Percentiles rank a stretch among this genome's conserved stretches.
These are phyloP conservation scores for Pseudomyrmex flavicornis DNA, from an alignment of 1,140 invertebrate genomes.

Conservation along the genomic window DNA sequence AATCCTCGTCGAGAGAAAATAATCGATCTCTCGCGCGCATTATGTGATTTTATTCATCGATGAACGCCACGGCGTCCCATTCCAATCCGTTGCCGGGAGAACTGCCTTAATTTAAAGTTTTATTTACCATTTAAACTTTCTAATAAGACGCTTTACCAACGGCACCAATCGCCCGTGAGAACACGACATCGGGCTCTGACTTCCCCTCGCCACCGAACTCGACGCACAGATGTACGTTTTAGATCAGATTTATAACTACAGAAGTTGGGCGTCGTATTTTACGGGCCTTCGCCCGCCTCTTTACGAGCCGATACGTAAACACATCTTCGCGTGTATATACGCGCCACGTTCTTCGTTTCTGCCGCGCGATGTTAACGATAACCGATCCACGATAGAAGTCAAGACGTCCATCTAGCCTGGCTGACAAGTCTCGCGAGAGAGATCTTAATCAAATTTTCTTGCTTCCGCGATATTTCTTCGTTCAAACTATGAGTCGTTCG, in stretches of 20 bases:
- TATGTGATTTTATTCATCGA: constrained; percentile 53
- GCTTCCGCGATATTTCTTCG: background rate
- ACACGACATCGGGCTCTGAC: constrained; percentile 22
- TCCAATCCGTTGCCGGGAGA: background rate
- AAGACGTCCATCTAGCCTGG: background rate
- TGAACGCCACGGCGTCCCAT: background rate
- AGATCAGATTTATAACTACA: constrained; percentile 53
- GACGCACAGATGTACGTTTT: background rate
- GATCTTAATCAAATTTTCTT: constrained; percentile 39
- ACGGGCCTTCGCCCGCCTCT: constrained; percentile 12
- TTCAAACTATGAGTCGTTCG: constrained; percentile 9
- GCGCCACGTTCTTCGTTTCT: background rate
- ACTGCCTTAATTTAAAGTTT: constrained; percentile 59
- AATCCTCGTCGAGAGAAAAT: constrained; percentile 24
- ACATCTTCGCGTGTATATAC: constrained; percentile 10
- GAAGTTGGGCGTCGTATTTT: constrained; percentile 47
- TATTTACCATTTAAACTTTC: constrained; percentile 62
- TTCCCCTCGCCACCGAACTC: background rate
- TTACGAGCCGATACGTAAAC: constrained; percentile 47
- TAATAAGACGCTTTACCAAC: constrained; percentile 50
- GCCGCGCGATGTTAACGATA: constrained; percentile 8
- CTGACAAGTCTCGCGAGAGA: background rate
- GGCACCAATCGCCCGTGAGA: constrained; percentile 48
- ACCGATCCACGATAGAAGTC: constrained; percentile 18
- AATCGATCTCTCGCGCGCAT: constrained; percentile 41